These are phyloP conservation scores for Lepidocyrtoides sp. DNA, from an alignment of 2,888 invertebrate species.

Conservation along the genomic window DNA sequence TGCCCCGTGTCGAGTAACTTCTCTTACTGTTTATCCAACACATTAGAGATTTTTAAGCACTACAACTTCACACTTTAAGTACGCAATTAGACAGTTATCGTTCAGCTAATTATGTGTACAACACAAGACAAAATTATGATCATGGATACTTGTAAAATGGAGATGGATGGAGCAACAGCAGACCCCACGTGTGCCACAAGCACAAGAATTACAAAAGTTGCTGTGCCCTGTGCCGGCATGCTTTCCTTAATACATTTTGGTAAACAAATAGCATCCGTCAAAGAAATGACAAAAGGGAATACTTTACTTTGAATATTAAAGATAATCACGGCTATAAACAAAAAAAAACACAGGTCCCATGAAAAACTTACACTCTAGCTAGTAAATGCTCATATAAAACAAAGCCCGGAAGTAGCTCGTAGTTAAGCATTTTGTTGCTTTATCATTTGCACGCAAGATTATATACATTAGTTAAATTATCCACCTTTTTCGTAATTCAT, in stretches of 20 bases:
- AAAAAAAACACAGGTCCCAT: neutral
- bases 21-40: neutral
- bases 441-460: neutral
- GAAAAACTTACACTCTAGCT: neutral
- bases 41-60: neutral
- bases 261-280: neutral
- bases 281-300: slow-evolving; percentile 18
- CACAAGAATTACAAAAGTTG: neutral
- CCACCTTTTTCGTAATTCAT: neutral
- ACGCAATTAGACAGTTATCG: slow-evolving; percentile 6
- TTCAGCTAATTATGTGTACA: slow-evolving; percentile 23
- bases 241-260: neutral
- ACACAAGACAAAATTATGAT: neutral
- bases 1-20: neutral
- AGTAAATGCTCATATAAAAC: neutral
- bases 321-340: slow-evolving; percentile 6
- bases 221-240: neutral
- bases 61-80: neutral
- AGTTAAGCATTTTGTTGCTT: no score
- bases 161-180: neutral
- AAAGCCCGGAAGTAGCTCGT: no score
- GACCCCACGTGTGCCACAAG: neutral
- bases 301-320: slow-evolving; percentile 19
- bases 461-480: neutral
- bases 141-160: neutral